phyloP scores from a whole-genome alignment of 2,113 vertebrate genomes.

The Bagarius yarrelli region DNA sequence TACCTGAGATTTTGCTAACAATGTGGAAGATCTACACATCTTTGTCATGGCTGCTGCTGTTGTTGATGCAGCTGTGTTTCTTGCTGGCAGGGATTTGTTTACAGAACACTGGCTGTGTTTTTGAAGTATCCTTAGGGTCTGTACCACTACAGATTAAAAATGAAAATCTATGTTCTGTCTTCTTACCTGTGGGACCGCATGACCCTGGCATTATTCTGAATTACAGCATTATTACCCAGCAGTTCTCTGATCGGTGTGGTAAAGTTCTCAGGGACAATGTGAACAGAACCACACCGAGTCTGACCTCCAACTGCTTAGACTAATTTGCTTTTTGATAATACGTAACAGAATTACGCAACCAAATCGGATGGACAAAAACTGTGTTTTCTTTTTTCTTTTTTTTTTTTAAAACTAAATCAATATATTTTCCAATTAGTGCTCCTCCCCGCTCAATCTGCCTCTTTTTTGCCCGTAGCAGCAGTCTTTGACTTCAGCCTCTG shows the following conservation, averaged over 20 bases:
- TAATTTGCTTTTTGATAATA: slow-evolving; percentile 1
- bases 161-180: slow-evolving; percentile 14
- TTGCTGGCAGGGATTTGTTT: slow-evolving; percentile 64
- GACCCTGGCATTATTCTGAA: slow-evolving; percentile 37
- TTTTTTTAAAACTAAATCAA: background rate
- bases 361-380: background rate
- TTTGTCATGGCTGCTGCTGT: slow-evolving; percentile 58
- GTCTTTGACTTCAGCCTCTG: slow-evolving; percentile 59
- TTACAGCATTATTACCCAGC: slow-evolving; percentile 17
- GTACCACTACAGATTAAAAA: slow-evolving; percentile 42
- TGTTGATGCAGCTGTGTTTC: slow-evolving; percentile 42
- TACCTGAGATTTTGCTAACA: slow-evolving; percentile 70
- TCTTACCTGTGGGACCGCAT: slow-evolving; percentile 19
- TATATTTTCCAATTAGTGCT: slow-evolving; percentile 10
- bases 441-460: slow-evolving; percentile 14
- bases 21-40: slow-evolving; percentile 58
- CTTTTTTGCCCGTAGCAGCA: slow-evolving; percentile 33
- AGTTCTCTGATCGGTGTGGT: slow-evolving; percentile 10
- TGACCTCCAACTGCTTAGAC: slow-evolving; percentile 5
- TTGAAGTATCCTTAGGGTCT: slow-evolving; percentile 50
- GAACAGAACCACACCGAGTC: slow-evolving; percentile 8
- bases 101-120: slow-evolving; percentile 56
- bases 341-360: background rate
- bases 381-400: slow-evolving; percentile 5
- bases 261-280: slow-evolving; percentile 24